phyloP scores from a whole-genome alignment of 64 coral and sea anemone species.

The Pachyseris speciosa region DNA sequence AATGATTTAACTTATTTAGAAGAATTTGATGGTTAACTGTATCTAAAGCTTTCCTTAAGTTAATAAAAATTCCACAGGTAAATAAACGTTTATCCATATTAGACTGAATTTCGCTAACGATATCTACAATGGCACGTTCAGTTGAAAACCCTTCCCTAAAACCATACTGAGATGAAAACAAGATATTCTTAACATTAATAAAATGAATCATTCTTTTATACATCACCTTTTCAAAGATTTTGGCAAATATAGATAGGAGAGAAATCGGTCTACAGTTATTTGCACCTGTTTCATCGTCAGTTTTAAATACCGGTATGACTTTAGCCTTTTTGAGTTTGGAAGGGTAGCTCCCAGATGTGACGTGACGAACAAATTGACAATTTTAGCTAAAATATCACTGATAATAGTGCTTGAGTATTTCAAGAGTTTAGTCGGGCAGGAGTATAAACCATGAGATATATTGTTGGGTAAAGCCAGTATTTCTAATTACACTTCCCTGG shows the following conservation, averaged over 20 bases:
- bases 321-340: constrained; percentile 24
- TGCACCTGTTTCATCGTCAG: constrained; percentile 13
- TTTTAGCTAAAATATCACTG: constrained; percentile 1
- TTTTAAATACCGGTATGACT: constrained; percentile 42
- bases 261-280: constrained; percentile 53
- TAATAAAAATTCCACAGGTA: too few relatives aligned
- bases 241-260: constrained; percentile 27
- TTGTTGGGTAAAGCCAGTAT: constrained; percentile 14
- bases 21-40: too few relatives aligned
- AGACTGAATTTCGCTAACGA: too few relatives aligned
- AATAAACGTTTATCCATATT: too few relatives aligned
- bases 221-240: constrained; percentile 43
- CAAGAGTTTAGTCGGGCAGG: constrained; percentile 16
- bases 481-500: constrained; percentile 21
- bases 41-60: too few relatives aligned
- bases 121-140: too few relatives aligned
- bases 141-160: too few relatives aligned
- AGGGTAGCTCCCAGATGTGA: neutral
- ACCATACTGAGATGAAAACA: too few relatives aligned
- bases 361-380: neutral
- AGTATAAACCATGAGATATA: constrained; percentile 44
- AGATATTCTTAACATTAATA: too few relatives aligned
- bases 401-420: constrained; percentile 20
- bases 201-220: too few relatives aligned
- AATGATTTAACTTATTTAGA: too few relatives aligned